Percentiles rank a stretch among this genome's conserved stretches.
Conservation (phyloP, 2,888 invertebrate genomes). For the Elysia crispata region DNA sequence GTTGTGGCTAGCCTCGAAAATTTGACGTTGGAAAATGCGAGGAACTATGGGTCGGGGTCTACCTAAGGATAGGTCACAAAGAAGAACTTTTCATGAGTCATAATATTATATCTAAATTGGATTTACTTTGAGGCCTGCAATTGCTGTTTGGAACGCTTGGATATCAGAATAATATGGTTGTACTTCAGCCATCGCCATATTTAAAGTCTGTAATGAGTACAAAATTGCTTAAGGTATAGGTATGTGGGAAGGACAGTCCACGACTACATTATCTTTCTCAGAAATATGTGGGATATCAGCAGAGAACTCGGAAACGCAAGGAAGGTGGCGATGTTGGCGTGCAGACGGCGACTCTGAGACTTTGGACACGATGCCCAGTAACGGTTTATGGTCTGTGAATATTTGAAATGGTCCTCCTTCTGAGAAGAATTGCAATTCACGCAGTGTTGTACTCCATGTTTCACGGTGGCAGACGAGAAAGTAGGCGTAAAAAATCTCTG, state of each 20-base stretch:
- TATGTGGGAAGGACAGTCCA: too few species aligned
- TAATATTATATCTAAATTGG: not conserved
- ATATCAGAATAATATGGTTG: not conserved
- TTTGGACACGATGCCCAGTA: not conserved
- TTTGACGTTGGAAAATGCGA: not conserved
- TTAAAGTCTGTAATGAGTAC: not conserved
- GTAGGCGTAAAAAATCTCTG: too few species aligned
- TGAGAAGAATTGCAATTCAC: too few species aligned
- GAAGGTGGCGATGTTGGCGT: not conserved
- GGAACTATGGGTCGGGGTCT: not conserved
- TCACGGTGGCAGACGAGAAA: too few species aligned
- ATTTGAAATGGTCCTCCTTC: too few species aligned
- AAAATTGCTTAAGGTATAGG: not conserved
- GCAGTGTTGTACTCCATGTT: too few species aligned
- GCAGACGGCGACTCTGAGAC: not conserved
- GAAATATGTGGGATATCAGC: too few species aligned
- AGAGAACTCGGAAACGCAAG: too few species aligned
- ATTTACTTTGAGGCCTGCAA: not conserved
- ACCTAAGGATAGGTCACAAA: not conserved
- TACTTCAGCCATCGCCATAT: not conserved
- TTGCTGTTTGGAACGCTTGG: not conserved
- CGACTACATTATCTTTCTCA: too few species aligned
- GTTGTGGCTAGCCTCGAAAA: not conserved
- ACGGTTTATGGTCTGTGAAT: too few species aligned
- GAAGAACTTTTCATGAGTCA: not conserved